A percentile compares a stretch with the other conserved stretches of the same genome.
phyloP scores from a whole-genome alignment of 2,888 invertebrate genomes.

The Drosophila lutescens region DNA sequence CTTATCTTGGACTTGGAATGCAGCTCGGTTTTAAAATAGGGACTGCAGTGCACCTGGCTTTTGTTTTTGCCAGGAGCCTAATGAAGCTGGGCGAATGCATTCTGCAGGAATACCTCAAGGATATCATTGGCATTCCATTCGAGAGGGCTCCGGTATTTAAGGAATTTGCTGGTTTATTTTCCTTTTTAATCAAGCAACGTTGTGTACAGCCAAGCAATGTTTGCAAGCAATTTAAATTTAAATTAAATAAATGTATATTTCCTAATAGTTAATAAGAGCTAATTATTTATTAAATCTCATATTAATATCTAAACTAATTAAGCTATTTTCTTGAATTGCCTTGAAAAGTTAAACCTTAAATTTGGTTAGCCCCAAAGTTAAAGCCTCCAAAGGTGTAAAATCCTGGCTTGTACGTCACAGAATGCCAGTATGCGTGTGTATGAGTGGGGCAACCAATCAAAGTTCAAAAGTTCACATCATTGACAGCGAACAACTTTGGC shows the following conservation, averaged over 20 bases:
- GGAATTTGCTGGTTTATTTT: conserved; percentile 27
- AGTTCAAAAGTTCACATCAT: conserved; percentile 75
- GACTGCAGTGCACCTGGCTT: conserved; percentile 16
- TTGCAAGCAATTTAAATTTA: too few relatives aligned
- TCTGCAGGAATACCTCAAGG: conserved; percentile 12
- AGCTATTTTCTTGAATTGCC: neutral
- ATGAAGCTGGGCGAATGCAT: conserved; percentile 48
- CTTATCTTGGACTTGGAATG: conserved; percentile 51
- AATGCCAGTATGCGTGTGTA: conserved; percentile 6
- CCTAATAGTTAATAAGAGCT: too few relatives aligned
- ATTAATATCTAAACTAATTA: neutral
- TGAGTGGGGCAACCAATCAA: conserved; percentile 59
- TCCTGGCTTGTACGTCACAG: neutral
- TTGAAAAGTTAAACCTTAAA: neutral
- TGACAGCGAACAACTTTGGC: conserved; percentile 63
- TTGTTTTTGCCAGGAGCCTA: conserved; percentile 36
- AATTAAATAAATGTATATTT: too few relatives aligned
- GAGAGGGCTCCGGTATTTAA: conserved; percentile 26
- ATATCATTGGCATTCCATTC: conserved; percentile 31
- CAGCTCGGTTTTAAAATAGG: neutral
- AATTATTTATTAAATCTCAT: too few relatives aligned
- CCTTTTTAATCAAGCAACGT: conserved; percentile 16
- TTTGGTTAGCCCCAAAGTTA: conserved; percentile 8
- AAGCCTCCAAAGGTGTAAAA: conserved; percentile 11
- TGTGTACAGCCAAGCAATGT: too few relatives aligned